Evolutionary conservation across 1,140 invertebrate species (phyloP).

Genomic region (Cydia splendana): DNA sequence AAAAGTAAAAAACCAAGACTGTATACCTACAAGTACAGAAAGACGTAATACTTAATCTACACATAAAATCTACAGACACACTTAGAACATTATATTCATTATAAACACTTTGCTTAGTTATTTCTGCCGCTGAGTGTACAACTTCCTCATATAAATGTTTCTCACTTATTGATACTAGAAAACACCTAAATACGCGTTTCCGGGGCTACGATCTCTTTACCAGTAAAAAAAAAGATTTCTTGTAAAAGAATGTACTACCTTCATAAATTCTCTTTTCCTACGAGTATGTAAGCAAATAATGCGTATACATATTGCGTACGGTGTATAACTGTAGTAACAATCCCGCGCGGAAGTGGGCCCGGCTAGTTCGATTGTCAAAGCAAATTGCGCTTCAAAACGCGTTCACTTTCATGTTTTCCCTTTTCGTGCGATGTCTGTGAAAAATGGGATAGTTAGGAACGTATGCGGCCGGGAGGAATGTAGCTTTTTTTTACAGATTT

Average conservation of each 20-base stretch:
- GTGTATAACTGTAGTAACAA: background rate
- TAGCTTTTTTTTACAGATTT: background rate
- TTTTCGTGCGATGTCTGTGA: slow-evolving; percentile 20
- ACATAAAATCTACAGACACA: too few species aligned
- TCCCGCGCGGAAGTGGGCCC: slow-evolving; percentile 17
- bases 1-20: too few species aligned
- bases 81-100: too few species aligned
- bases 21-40: too few species aligned
- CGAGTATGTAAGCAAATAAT: slow-evolving; percentile 12
- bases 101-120: background rate
- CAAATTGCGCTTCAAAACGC: slow-evolving; percentile 29
- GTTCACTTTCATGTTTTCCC: slow-evolving; percentile 33
- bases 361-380: slow-evolving; percentile 27
- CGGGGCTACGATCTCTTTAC: too few species aligned
- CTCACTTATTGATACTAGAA: too few species aligned
- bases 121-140: background rate
- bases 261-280: background rate
- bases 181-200: too few species aligned
- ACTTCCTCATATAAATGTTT: background rate
- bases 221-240: background rate
- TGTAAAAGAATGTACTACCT: background rate
- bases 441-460: slow-evolving; percentile 4
- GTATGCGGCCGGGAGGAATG: background rate
- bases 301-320: background rate
- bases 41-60: too few species aligned